phyloP scores from a whole-genome alignment of 2,797 vertebrate species.

The Cephalopachus bancanus region DNA sequence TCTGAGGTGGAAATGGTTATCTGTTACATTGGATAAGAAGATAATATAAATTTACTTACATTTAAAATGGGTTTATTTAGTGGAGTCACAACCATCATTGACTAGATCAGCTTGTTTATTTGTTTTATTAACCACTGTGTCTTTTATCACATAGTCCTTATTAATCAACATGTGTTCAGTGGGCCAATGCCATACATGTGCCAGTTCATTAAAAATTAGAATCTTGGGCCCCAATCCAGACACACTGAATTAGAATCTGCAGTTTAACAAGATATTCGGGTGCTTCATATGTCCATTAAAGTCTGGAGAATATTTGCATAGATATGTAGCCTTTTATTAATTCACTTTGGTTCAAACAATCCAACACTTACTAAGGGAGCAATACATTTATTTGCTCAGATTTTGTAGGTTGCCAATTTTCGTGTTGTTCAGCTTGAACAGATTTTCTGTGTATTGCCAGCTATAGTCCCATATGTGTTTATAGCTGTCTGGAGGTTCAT shows the following conservation, averaged over 20 bases:
- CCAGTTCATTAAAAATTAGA: background rate
- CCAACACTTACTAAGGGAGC: background rate
- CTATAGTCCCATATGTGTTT: background rate
- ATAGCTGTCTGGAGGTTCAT: background rate
- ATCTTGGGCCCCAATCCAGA: background rate
- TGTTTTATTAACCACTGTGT: slow-evolving; percentile 15
- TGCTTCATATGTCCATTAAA: slow-evolving; percentile 20
- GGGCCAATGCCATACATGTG: background rate
- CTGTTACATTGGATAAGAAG: background rate
- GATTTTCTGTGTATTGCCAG: background rate
- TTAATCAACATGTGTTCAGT: slow-evolving; percentile 6
- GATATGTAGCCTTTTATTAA: background rate
- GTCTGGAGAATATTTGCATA: background rate
- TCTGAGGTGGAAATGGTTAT: background rate
- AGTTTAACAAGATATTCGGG: background rate
- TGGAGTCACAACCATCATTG: background rate
- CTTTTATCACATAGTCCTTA: background rate
- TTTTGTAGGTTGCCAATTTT: background rate
- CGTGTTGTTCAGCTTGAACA: background rate
- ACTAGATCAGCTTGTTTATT: background rate
- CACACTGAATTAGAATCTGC: background rate
- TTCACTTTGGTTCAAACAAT: background rate
- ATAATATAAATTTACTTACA: slow-evolving; percentile 7
- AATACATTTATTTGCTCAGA: background rate
- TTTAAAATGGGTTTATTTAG: background rate